phyloP scores from a whole-genome alignment of 2,888 invertebrate species.

The Phengaris alcon region DNA sequence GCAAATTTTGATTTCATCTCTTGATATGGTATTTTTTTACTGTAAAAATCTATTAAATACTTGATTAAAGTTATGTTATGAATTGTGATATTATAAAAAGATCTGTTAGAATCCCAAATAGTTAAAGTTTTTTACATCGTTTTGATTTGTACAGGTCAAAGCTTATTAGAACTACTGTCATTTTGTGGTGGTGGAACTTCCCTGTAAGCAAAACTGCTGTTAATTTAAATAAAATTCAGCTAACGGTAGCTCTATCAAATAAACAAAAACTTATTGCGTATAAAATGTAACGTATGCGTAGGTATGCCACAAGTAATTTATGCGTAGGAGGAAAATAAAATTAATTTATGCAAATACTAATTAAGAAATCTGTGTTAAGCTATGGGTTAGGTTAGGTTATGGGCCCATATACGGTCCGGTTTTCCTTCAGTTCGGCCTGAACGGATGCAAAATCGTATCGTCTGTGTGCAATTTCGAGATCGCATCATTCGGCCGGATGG shows the following conservation, averaged over 20 bases:
- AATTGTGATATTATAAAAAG: too few species aligned
- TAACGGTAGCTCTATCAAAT: background rate
- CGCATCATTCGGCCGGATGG: too few species aligned
- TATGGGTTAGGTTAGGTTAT: too few species aligned
- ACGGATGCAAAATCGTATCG: too few species aligned
- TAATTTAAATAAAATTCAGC: background rate
- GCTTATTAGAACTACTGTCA: background rate
- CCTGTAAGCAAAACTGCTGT: background rate
- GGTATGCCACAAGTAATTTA: background rate
- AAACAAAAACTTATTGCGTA: background rate
- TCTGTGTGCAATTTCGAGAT: too few species aligned
- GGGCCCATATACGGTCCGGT: too few species aligned
- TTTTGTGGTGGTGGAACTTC: background rate
- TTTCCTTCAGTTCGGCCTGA: too few species aligned
- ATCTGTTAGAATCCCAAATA: too few species aligned
- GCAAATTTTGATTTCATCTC: slow-evolving; percentile 1
- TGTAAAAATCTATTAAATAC: too few species aligned
- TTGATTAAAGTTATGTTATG: too few species aligned
- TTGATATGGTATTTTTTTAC: background rate
- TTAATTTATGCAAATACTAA: background rate
- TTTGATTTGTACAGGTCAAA: too few species aligned
- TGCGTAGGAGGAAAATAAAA: background rate
- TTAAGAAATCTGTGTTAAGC: background rate
- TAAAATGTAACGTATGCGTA: background rate
- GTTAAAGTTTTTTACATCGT: too few species aligned